A percentile compares a stretch with the other conserved stretches of the same genome.
Evolutionary conservation across 2,888 invertebrate genomes (phyloP).

Genomic region (Keiferia lycopersicella): DNA sequence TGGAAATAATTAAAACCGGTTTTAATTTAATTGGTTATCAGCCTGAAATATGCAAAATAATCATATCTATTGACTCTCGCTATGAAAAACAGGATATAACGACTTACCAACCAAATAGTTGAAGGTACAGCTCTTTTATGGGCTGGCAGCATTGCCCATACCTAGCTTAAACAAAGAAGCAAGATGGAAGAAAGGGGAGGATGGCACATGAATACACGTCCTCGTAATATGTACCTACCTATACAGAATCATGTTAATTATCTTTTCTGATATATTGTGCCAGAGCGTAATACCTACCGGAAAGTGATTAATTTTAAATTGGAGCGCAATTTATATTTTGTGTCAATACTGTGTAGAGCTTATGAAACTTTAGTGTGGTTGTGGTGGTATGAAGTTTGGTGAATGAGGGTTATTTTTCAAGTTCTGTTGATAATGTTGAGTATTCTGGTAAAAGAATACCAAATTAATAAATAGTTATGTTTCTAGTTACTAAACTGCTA

Average conservation of each 20-base stretch:
- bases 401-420: too few relatives aligned
- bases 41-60: too few relatives aligned
- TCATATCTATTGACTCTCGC: too few relatives aligned
- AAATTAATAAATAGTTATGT: too few relatives aligned
- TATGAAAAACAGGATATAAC: too few relatives aligned
- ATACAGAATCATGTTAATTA: not conserved
- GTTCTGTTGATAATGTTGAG: too few relatives aligned
- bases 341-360: not conserved
- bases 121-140: not conserved
- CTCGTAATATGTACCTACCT: not conserved
- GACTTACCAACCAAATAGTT: too few relatives aligned
- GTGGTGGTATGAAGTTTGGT: not conserved
- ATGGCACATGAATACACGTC: constrained; percentile 22
- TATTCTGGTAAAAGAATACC: too few relatives aligned
- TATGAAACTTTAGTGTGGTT: not conserved
- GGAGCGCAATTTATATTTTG: constrained; percentile 13
- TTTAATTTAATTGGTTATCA: too few relatives aligned
- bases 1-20: too few relatives aligned
- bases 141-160: not conserved
- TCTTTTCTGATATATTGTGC: constrained; percentile 17
- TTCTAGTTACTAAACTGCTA: too few relatives aligned
- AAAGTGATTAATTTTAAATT: constrained; percentile 34
- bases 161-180: not conserved
- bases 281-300: constrained; percentile 16
- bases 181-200: constrained; percentile 12